These are phyloP conservation scores for Puma concolor DNA, from an alignment of 2,113 vertebrate species.

Conservation along the genomic window DNA sequence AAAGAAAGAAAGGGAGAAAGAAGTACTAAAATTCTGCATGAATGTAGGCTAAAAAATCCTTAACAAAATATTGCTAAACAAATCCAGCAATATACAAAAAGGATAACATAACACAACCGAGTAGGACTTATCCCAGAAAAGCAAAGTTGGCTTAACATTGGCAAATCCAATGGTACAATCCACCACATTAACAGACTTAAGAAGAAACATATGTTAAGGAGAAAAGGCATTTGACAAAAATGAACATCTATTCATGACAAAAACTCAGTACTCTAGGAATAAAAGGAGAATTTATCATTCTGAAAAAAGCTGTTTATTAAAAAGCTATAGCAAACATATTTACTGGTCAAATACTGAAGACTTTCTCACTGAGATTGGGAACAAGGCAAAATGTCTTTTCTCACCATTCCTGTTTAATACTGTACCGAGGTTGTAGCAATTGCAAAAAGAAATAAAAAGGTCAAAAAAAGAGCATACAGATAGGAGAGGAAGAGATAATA, in stretches of 20 bases:
- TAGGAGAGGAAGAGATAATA: not conserved
- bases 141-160: not conserved
- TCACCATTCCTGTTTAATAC: not conserved
- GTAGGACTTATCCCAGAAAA: not conserved
- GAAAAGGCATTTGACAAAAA: slow-evolving; percentile 21
- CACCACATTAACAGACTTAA: not conserved
- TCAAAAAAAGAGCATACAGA: not conserved
- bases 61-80: not conserved
- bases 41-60: not conserved
- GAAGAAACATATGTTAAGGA: not conserved
- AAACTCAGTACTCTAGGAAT: not conserved
- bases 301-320: not conserved
- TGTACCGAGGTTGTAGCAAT: not conserved
- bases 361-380: not conserved
- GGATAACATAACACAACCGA: not conserved
- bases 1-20: not conserved
- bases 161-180: not conserved
- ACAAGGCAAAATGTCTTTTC: not conserved
- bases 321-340: not conserved
- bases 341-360: not conserved
- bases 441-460: not conserved
- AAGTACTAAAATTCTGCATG: not conserved
- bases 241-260: not conserved
- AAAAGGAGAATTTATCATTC: not conserved
- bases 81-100: not conserved